Conservation (phyloP, 2,113 vertebrate genomes). For the Triplophysa tibetana region DNA sequence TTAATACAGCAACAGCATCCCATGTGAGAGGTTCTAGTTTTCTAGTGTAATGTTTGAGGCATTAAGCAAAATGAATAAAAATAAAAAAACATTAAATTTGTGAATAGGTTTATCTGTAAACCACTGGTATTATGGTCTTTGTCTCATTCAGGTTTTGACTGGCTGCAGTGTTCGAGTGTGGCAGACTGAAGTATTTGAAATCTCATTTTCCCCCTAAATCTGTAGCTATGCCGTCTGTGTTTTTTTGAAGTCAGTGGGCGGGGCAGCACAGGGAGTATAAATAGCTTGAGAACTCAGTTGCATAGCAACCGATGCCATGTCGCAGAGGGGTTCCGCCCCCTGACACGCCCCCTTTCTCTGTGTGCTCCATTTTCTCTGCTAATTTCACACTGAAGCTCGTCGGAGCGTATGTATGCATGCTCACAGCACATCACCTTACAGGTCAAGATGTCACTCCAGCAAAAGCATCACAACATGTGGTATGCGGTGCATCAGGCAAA, state of each 20-base stretch:
- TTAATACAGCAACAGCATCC: not conserved
- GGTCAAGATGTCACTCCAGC: slow-evolving; percentile 33
- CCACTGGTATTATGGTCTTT: not conserved
- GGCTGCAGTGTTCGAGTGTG: slow-evolving; percentile 1
- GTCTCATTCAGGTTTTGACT: not conserved
- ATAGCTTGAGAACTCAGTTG: slow-evolving; percentile 80
- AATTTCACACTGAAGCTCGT: slow-evolving; percentile 59
- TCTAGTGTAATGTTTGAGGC: not conserved
- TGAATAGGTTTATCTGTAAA: no score
- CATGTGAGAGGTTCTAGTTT: not conserved
- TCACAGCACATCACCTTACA: slow-evolving; percentile 27
- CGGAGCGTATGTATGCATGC: slow-evolving; percentile 40
- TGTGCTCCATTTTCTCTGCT: slow-evolving; percentile 71
- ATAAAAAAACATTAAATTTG: no score
- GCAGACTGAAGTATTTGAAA: slow-evolving; percentile 24
- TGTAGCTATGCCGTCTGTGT: slow-evolving; percentile 46
- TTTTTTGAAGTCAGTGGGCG: slow-evolving; percentile 67
- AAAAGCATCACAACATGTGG: slow-evolving; percentile 23
- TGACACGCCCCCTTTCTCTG: slow-evolving; percentile 78
- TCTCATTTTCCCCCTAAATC: slow-evolving; percentile 56
- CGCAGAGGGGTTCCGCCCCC: slow-evolving; percentile 75
- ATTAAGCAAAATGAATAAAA: not conserved
- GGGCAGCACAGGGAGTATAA: slow-evolving; percentile 68
- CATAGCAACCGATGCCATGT: slow-evolving; percentile 83
- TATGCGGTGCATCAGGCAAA: not conserved